phyloP scores from a whole-genome alignment of 2,888 invertebrate species.

The Ophion obscuratus region DNA sequence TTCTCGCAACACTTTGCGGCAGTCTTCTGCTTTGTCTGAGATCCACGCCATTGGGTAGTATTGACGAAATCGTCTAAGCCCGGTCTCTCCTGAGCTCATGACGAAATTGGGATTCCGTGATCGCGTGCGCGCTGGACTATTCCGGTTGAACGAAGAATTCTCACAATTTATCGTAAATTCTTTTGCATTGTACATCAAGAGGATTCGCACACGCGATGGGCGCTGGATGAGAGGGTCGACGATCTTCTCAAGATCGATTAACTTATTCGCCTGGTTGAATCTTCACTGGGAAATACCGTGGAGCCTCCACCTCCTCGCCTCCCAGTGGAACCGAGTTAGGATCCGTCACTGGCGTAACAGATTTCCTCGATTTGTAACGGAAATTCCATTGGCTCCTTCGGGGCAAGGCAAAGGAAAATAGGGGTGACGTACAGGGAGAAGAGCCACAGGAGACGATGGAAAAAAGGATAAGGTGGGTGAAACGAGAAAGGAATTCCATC shows the following conservation, averaged over 20 bases:
- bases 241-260: conserved; percentile 49
- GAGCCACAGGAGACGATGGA: conserved; percentile 32
- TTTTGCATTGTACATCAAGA: conserved; percentile 25
- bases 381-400: conserved; percentile 75
- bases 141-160: conserved; percentile 25
- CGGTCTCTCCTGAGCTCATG: conserved; percentile 5
- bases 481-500: conserved; percentile 53
- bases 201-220: conserved; percentile 26
- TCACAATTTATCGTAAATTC: conserved; percentile 49
- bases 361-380: conserved; percentile 78
- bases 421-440: conserved; percentile 20
- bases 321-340: conserved; percentile 54
- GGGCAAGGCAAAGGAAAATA: conserved; percentile 25
- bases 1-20: background rate
- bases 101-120: conserved; percentile 13
- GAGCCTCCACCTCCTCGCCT: background rate
- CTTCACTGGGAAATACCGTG: conserved; percentile 23
- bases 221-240: conserved; percentile 15
- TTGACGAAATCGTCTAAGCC: conserved; percentile 11
- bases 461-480: conserved; percentile 41
- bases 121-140: conserved; percentile 32
- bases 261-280: conserved; percentile 50
- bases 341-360: conserved; percentile 73
- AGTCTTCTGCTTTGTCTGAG: background rate
- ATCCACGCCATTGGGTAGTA: background rate